Percentiles rank a stretch among this genome's conserved stretches.
These are phyloP conservation scores for Neoascia interrupta DNA, from an alignment of 2,888 invertebrate species.

Conservation along the genomic window DNA sequence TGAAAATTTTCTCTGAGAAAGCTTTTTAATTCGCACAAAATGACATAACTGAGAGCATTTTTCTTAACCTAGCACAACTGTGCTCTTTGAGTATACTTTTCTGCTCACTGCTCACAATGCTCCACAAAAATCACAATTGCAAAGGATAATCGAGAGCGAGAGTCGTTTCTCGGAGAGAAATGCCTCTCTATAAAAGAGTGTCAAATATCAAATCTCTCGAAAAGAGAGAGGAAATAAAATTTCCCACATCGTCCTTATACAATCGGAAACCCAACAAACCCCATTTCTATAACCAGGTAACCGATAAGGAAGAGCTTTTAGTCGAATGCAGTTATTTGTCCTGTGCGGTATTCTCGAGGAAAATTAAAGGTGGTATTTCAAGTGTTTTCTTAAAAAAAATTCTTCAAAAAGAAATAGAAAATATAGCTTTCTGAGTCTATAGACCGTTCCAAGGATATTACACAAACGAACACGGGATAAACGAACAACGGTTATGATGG, in stretches of 20 bases:
- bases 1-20: not conserved
- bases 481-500: constrained; percentile 44
- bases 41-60: not conserved
- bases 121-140: not conserved
- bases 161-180: constrained; percentile 14
- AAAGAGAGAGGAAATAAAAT: constrained; percentile 25
- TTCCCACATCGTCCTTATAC: constrained; percentile 46
- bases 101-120: not conserved
- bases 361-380: not conserved
- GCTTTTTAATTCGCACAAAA: not conserved
- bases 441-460: constrained; percentile 37
- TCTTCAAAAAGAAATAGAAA: not conserved
- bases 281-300: constrained; percentile 75
- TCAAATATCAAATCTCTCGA: constrained; percentile 4
- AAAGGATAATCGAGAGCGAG: not conserved
- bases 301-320: constrained; percentile 77
- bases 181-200: not conserved
- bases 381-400: not conserved
- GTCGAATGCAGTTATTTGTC: constrained; percentile 77
- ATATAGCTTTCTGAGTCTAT: not conserved
- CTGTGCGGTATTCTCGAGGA: constrained; percentile 74
- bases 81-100: too few species aligned
- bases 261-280: constrained; percentile 17
- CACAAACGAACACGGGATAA: constrained; percentile 29
- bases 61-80: constrained; percentile 9